Conservation (phyloP, 2,888 invertebrate species). For the Parnassius glacialis region DNA sequence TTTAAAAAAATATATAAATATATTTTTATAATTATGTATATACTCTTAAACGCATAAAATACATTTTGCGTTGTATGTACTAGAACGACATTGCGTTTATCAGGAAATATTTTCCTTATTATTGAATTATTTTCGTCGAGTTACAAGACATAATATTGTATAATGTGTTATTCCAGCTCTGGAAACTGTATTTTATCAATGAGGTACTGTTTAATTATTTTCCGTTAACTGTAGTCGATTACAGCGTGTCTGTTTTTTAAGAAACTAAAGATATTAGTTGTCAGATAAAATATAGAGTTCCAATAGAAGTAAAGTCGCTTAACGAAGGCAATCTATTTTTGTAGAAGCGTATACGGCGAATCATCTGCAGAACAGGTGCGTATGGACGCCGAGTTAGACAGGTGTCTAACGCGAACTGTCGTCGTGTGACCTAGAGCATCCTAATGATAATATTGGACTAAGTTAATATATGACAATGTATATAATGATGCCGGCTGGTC, state of each 20-base stretch:
- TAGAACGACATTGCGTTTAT: not conserved
- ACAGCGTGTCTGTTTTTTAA: too few relatives aligned
- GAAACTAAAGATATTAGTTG: too few relatives aligned
- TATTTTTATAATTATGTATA: too few relatives aligned
- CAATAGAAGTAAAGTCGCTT: constrained; percentile 3
- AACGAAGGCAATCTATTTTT: constrained; percentile 40
- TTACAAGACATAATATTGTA: not conserved
- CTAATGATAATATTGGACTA: constrained; percentile 30
- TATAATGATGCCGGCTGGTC: constrained; percentile 6
- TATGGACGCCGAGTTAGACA: constrained; percentile 55
- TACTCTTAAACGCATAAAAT: not conserved
- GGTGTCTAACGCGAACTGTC: constrained; percentile 60
- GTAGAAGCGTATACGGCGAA: constrained; percentile 43
- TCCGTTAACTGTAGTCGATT: too few relatives aligned
- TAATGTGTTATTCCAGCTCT: not conserved
- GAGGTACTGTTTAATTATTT: too few relatives aligned
- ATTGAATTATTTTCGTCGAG: not conserved
- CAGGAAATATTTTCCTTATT: constrained; percentile 14
- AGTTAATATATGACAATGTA: constrained; percentile 19
- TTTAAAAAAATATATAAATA: too few relatives aligned
- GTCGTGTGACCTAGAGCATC: constrained; percentile 26
- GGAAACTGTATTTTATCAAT: too few relatives aligned
- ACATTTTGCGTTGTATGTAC: not conserved
- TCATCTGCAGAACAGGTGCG: constrained; percentile 55
- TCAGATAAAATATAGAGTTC: not conserved